Conservation (phyloP, 2,113 vertebrate species). For the cat (Felis catus) region DNA sequence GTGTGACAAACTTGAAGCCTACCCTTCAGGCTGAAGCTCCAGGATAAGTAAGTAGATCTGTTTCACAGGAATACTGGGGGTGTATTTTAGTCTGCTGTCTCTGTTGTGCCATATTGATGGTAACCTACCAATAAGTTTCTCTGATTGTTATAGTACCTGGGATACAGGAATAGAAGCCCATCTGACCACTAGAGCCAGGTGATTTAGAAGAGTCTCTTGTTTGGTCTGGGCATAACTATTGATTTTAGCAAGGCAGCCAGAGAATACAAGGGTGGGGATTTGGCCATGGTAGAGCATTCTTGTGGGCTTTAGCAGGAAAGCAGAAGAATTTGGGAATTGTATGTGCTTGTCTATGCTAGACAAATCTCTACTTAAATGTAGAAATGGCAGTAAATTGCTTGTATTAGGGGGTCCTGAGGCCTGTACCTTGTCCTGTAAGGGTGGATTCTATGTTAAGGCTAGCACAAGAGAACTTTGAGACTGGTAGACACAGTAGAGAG, state of each 20-base stretch:
- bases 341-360: not conserved
- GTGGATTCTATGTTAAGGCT: not conserved
- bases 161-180: not conserved
- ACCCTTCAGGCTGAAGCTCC: not conserved
- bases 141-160: not conserved
- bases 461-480: not conserved
- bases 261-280: not conserved
- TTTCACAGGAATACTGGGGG: not conserved
- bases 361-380: not conserved
- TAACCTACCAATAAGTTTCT: not conserved
- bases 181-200: not conserved
- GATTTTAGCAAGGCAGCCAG: not conserved
- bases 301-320: not conserved
- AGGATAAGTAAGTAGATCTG: not conserved
- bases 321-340: not conserved
- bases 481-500: no score
- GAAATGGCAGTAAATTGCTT: not conserved
- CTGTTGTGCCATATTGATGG: not conserved
- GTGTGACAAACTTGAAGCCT: not conserved
- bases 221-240: not conserved
- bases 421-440: not conserved
- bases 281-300: not conserved
- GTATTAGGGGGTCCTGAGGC: accelerated
- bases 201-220: not conserved
- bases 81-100: not conserved